Evolutionary conservation across 2,888 invertebrate genomes (phyloP).

Genomic region (Amblyjoppa fuscipennis): DNA sequence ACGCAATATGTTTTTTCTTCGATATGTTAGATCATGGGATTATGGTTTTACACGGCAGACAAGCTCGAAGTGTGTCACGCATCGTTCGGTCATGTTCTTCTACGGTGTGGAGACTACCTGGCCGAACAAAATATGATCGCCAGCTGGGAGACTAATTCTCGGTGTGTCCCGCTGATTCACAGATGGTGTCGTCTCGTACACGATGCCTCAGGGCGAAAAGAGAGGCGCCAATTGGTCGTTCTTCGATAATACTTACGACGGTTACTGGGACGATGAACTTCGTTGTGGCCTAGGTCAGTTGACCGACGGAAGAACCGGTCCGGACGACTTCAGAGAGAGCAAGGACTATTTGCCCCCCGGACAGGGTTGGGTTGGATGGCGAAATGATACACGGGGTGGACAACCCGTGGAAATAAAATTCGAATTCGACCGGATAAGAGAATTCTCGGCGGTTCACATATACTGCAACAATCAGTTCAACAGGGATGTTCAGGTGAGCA

Average conservation of each 20-base stretch:
- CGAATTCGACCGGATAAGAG: slow-evolving; percentile 94
- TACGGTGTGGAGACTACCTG: not conserved
- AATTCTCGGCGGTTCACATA: slow-evolving; percentile 93
- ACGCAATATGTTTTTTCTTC: slow-evolving; percentile 25
- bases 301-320: slow-evolving; percentile 92
- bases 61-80: slow-evolving; percentile 16
- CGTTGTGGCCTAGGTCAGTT: slow-evolving; percentile 93
- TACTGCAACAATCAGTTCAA: slow-evolving; percentile 94
- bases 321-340: no score
- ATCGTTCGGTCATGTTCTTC: not conserved
- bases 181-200: slow-evolving; percentile 94
- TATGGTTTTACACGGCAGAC: slow-evolving; percentile 24
- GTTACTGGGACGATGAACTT: slow-evolving; percentile 91
- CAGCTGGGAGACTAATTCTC: slow-evolving; percentile 29
- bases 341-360: no score
- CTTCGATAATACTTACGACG: slow-evolving; percentile 94
- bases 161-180: slow-evolving; percentile 51
- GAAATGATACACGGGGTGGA: slow-evolving; percentile 89
- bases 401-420: slow-evolving; percentile 90
- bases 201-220: slow-evolving; percentile 95
- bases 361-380: slow-evolving; percentile 98
- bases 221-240: slow-evolving; percentile 92
- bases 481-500: slow-evolving; percentile 91
- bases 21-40: slow-evolving; percentile 26
- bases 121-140: not conserved